A percentile compares a stretch with the other conserved stretches of the same genome.
These are phyloP conservation scores for Patiria pectinifera DNA, from an alignment of 53 echinoderm and acorn worm species.

Conservation along the genomic window DNA sequence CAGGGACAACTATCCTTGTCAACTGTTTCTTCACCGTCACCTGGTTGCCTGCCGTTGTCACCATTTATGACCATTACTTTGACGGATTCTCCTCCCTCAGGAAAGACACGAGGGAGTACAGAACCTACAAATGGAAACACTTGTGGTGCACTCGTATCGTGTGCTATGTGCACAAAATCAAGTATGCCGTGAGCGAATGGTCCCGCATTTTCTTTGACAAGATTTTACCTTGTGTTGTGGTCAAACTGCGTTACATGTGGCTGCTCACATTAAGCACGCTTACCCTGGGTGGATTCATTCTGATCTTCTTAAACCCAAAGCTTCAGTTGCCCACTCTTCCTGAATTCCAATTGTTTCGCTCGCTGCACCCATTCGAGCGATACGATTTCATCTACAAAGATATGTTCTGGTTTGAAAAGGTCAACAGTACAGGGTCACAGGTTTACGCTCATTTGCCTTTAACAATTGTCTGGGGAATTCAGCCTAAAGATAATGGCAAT, in stretches of 20 bases:
- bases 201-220: conserved; percentile 96
- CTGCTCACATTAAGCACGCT: conserved; percentile 71
- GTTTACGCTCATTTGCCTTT: conserved; percentile 82
- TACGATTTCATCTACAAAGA: conserved; percentile 91
- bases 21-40: conserved; percentile 93
- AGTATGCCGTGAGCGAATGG: conserved; percentile 74
- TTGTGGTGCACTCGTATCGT: conserved; percentile 22
- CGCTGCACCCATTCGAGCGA: conserved; percentile 90
- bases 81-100: conserved; percentile 58
- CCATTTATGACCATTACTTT: conserved; percentile 83
- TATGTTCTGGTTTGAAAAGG: conserved; percentile 95
- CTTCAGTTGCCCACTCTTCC: conserved; percentile 87
- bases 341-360: conserved; percentile 89
- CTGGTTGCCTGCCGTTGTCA: conserved; percentile 93
- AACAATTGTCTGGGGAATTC: conserved; percentile 89
- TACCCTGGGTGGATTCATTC: conserved; percentile 78
- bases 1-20: conserved; percentile 89
- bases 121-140: conserved; percentile 59
- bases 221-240: conserved; percentile 90
- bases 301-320: conserved; percentile 85
- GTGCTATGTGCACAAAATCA: conserved; percentile 55
- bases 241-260: conserved; percentile 87
- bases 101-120: conserved; percentile 63
- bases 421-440: conserved; percentile 70
- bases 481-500: conserved; percentile 81